Base-by-base conservation (phyloP, 2,888 invertebrate genomes). In the Coenonympha glycerion region DNA sequence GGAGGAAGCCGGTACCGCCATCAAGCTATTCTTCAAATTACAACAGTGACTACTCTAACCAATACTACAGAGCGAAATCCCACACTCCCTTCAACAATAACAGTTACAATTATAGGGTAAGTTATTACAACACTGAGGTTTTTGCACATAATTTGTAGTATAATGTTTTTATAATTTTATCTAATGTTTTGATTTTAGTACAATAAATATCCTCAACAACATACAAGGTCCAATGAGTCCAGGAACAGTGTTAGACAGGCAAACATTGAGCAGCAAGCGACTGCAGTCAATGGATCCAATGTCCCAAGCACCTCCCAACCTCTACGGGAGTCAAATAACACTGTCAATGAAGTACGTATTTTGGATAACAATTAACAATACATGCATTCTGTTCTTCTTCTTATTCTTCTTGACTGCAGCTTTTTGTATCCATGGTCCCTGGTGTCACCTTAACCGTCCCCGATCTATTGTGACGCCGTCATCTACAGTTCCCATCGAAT, bases 41-140 rank as follows among this genome's bases (percentile, higher is more conserved):
- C 52, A 69, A 76, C 57, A 77, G 71, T 54, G 78, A 79, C 53
- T 85, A 82, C 62, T 81, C 80, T 3, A 82, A 78, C 53, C 83
- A 84, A 64, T 76, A 66, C 63, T 86, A 87, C 52, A 69, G 79
- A 65, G 74, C 73, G 4, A 79, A 75, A 60, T 63, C 68, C 22
- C 71, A 60, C 55, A 59, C 71, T n/a, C 63, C 73, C 18, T 69
- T 62, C 52, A 73, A 76, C 55, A 80, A 78, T 57, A 78, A 79
- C 62, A 75, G 66, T 49, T 67, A 64, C 49, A 70, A 64, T 34
- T 45, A 30, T 57, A 81, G 79, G 72, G 81, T 78, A 73, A 46
- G 46, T 24, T 5, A 16, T 21, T 15, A 34, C 5, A 19, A 34
- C n/a, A n/a, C n/a, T n/a, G n/a, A n/a, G n/a, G n/a, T n/a, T n/a